phyloP scores from a whole-genome alignment of 2,888 invertebrate species.

The Cosmorhoe ocellata region DNA sequence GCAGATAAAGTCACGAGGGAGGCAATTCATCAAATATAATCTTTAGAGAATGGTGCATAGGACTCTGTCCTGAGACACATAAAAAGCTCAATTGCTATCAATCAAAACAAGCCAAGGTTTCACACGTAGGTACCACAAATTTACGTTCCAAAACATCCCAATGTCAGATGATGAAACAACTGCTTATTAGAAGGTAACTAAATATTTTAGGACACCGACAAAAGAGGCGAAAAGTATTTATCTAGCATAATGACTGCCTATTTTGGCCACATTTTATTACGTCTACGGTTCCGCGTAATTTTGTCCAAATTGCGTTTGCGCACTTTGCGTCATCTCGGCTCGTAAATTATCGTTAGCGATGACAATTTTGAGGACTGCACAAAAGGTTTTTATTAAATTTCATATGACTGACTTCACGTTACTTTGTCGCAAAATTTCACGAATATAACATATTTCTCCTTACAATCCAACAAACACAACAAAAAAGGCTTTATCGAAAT shows the following conservation, averaged over 20 bases:
- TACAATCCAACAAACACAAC: no score
- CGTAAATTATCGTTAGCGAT: slow-evolving; percentile 51
- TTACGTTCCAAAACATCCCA: not conserved
- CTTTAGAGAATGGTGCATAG: no score
- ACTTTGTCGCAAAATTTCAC: no score
- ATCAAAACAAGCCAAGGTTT: slow-evolving; percentile 36
- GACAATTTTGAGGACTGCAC: slow-evolving; percentile 26
- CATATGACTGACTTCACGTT: not conserved
- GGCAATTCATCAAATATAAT: no score
- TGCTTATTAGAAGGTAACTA: not conserved
- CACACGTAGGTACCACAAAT: slow-evolving; percentile 16
- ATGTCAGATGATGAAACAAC: not conserved
- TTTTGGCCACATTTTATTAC: slow-evolving; percentile 65
- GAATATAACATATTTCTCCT: no score
- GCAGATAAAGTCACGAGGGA: no score
- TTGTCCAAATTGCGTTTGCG: slow-evolving; percentile 66
- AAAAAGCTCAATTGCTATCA: slow-evolving; percentile 9
- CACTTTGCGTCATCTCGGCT: slow-evolving; percentile 61
- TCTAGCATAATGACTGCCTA: slow-evolving; percentile 36
- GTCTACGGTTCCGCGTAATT: slow-evolving; percentile 64
- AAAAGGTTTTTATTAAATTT: slow-evolving; percentile 20
- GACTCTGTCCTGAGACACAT: not conserved
- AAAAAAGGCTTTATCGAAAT: no score
- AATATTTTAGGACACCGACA: slow-evolving; percentile 19
- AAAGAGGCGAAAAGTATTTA: slow-evolving; percentile 36